Percentiles rank a stretch among this genome's conserved stretches.
These are phyloP conservation scores for Menidia beryllina DNA, from an alignment of 2,113 vertebrate genomes.

Conservation along the genomic window DNA sequence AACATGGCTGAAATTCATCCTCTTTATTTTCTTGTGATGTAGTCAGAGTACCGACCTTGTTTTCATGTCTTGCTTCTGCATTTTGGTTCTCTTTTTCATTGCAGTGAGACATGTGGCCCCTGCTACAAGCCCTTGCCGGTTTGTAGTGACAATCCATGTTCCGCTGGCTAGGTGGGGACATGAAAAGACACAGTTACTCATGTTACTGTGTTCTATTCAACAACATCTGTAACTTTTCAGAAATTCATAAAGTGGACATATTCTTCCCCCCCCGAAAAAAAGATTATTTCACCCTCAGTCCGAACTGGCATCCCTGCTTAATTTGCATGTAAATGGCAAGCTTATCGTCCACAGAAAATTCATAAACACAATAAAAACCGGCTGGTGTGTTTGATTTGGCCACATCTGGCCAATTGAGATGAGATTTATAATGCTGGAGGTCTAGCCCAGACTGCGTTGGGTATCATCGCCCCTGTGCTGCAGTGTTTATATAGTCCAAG, in stretches of 20 bases:
- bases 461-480: conserved; percentile 55
- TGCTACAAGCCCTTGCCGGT: background rate
- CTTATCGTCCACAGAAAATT: conserved; percentile 51
- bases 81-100: background rate
- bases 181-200: background rate
- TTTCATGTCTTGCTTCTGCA: background rate
- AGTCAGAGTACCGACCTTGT: too few relatives aligned
- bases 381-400: conserved; percentile 67
- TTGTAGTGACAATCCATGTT: conserved; percentile 26
- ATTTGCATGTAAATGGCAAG: conserved; percentile 26
- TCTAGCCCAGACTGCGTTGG: conserved; percentile 45
- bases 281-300: conserved; percentile 4
- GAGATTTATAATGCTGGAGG: conserved; percentile 69
- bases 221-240: background rate
- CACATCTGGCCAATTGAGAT: conserved; percentile 53
- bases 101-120: background rate
- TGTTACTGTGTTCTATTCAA: background rate
- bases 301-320: conserved; percentile 20
- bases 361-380: conserved; percentile 63
- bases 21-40: too few relatives aligned
- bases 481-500: conserved; percentile 72
- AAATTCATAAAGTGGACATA: background rate
- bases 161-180: background rate
- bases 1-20: background rate
- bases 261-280: background rate